These are phyloP conservation scores for Itoplectis maculator DNA, from an alignment of 2,888 invertebrate genomes.

Conservation along the genomic window DNA sequence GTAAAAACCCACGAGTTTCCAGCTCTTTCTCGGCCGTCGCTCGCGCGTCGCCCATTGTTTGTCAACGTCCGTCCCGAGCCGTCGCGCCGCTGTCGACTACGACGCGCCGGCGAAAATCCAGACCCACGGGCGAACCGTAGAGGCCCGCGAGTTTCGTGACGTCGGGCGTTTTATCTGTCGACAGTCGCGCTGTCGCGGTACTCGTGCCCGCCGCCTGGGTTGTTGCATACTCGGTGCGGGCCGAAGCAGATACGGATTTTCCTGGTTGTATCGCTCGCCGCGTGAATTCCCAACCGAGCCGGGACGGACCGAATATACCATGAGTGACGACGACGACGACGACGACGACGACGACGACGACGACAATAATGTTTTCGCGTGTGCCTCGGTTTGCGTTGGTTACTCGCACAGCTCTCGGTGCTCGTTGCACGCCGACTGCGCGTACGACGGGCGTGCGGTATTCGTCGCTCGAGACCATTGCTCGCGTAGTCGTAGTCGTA, in stretches of 20 bases:
- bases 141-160: neutral
- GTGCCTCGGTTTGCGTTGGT: no score
- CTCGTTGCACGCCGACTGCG: slow-evolving; percentile 49
- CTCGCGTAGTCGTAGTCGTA: slow-evolving; percentile 44
- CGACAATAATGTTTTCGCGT: no score
- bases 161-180: slow-evolving; percentile 42
- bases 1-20: neutral
- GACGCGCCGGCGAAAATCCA: no score
- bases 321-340: no score
- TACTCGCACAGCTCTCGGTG: slow-evolving; percentile 11
- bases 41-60: neutral
- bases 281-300: neutral
- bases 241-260: slow-evolving; percentile 53
- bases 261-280: slow-evolving; percentile 4
- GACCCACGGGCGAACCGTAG: neutral
- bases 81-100: no score
- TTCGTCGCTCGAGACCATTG: slow-evolving; percentile 68
- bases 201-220: no score
- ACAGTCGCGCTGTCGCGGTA: neutral
- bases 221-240: no score
- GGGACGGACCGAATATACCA: no score
- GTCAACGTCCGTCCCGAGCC: no score
- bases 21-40: neutral
- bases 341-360: no score
- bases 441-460: slow-evolving; percentile 47